Evolutionary conservation across 2,888 invertebrate species (phyloP).

Genomic region (Agrochola lychnidis): DNA sequence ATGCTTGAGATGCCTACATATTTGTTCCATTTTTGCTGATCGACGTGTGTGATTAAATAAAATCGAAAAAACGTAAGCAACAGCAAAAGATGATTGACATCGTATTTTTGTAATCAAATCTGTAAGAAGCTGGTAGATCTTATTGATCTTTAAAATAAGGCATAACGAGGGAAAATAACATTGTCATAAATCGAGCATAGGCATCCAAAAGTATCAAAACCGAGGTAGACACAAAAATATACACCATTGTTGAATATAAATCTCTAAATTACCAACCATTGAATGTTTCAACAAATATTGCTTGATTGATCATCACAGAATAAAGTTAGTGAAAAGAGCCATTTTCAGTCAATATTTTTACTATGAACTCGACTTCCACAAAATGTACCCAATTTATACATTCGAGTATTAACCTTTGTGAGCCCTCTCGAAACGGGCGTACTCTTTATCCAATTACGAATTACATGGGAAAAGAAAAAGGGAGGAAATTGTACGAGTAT

Average conservation of each 20-base stretch:
- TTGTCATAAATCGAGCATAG: not conserved
- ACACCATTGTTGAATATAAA: not conserved
- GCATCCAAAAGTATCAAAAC: too few relatives aligned
- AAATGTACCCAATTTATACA: conserved; percentile 51
- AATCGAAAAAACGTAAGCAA: not conserved
- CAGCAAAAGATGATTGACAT: not conserved
- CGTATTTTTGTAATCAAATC: too few relatives aligned
- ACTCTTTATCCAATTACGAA: conserved; percentile 60
- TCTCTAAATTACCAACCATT: not conserved
- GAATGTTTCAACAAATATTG: conserved; percentile 6
- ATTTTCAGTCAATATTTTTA: conserved; percentile 23
- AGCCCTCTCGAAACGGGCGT: conserved; percentile 49
- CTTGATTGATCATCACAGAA: not conserved
- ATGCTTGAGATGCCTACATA: not conserved
- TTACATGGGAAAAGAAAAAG: conserved; percentile 53
- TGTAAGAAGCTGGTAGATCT: not conserved
- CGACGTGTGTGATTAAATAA: not conserved
- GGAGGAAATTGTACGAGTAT: conserved; percentile 35
- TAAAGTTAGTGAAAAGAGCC: not conserved
- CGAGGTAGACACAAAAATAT: not conserved
- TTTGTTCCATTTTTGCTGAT: not conserved
- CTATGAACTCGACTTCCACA: conserved; percentile 31
- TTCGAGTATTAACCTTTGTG: conserved; percentile 48
- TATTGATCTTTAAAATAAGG: not conserved
- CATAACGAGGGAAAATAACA: not conserved